phyloP scores from a whole-genome alignment of 2,113 vertebrate species.

The Rhinopomastus cyanomelas region DNA sequence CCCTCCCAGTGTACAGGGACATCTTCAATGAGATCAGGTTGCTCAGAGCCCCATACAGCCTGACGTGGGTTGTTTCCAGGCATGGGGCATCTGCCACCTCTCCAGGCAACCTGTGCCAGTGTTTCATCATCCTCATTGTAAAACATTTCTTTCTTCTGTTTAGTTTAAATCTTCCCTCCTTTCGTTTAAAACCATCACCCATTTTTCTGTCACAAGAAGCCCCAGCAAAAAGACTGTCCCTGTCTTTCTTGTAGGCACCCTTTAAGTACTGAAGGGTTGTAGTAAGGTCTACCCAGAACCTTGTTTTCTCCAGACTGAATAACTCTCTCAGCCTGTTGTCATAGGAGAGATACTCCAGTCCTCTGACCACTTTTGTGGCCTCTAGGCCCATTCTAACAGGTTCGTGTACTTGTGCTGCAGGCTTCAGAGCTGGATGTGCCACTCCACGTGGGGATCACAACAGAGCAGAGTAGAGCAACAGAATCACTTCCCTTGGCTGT shows the following conservation, averaged over 20 bases:
- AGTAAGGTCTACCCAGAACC: too few species aligned
- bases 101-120: background rate
- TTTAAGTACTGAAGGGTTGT: too few species aligned
- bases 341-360: too few species aligned
- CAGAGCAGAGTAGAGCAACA: background rate
- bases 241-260: too few species aligned
- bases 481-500: background rate
- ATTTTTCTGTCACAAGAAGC: background rate
- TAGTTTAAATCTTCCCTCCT: background rate
- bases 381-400: too few species aligned
- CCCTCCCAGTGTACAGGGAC: background rate
- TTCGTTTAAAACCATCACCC: background rate
- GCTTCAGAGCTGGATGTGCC: background rate
- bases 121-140: too few species aligned
- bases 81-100: background rate
- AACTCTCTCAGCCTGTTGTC: too few species aligned
- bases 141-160: too few species aligned
- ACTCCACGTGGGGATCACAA: background rate
- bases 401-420: too few species aligned
- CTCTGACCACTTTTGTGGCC: too few species aligned
- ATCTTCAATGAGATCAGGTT: background rate
- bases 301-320: too few species aligned
- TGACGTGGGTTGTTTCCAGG: background rate
- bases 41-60: background rate
- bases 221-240: background rate